Evolutionary conservation across 2,797 vertebrate genomes (phyloP).

Genomic region (Leptoclinus maculatus): DNA sequence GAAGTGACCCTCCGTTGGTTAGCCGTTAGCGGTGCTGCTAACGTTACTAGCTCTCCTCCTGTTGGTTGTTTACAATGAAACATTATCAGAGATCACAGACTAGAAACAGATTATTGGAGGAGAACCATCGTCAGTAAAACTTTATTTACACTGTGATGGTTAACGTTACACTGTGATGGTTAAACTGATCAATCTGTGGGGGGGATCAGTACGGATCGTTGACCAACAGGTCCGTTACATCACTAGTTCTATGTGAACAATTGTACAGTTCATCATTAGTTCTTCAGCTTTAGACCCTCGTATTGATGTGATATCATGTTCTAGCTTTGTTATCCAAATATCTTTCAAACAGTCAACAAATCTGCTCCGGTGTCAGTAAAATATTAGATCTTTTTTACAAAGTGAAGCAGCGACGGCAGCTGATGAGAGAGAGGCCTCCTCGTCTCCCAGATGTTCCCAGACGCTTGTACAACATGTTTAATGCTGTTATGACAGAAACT

Average conservation of each 20-base stretch:
- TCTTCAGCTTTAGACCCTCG: constrained; percentile 6
- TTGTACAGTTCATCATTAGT: neutral
- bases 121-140: too few relatives aligned
- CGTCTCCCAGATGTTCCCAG: constrained; percentile 62
- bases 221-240: too few relatives aligned
- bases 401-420: constrained; percentile 37
- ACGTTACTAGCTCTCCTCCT: too few relatives aligned
- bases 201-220: too few relatives aligned
- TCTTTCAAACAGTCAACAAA: constrained; percentile 34
- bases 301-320: constrained; percentile 15
- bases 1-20: too few relatives aligned
- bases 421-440: constrained; percentile 36
- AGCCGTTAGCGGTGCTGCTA: too few relatives aligned
- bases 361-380: constrained; percentile 38
- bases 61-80: too few relatives aligned
- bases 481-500: constrained; percentile 66
- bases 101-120: too few relatives aligned
- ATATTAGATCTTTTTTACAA: constrained; percentile 19
- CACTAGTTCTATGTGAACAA: neutral
- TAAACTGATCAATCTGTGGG: too few relatives aligned
- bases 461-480: constrained; percentile 54
- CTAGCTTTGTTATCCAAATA: constrained; percentile 5
- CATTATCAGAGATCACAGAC: too few relatives aligned
- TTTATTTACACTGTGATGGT: too few relatives aligned
- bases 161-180: too few relatives aligned